phyloP scores from a whole-genome alignment of 2,888 invertebrate species.

The Arctia plantaginis region DNA sequence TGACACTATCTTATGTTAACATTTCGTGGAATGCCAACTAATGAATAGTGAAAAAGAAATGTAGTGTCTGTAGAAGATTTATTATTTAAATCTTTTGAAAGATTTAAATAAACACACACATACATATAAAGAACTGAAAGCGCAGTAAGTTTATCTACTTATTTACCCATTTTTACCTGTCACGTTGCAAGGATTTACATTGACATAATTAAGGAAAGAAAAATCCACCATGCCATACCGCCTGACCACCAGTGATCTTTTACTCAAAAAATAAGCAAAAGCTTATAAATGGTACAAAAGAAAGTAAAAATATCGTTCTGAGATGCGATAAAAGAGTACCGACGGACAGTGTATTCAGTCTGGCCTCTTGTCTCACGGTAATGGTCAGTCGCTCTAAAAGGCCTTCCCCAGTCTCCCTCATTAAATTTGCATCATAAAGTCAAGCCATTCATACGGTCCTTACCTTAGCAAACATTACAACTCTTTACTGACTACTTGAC shows the following conservation, averaged over 20 bases:
- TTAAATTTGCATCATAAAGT: slow-evolving; percentile 80
- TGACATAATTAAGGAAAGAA: background rate
- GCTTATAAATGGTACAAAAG: slow-evolving; percentile 16
- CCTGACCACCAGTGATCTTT: background rate
- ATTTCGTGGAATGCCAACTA: too few relatives aligned
- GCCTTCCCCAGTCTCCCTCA: slow-evolving; percentile 70
- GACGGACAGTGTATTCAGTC: slow-evolving; percentile 71
- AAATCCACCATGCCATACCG: background rate
- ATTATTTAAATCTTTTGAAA: too few relatives aligned
- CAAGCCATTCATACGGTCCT: slow-evolving; percentile 65
- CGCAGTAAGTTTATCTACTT: too few relatives aligned
- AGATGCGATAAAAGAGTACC: slow-evolving; percentile 41
- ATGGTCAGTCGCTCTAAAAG: slow-evolving; percentile 77
- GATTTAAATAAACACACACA: too few relatives aligned
- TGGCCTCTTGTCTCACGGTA: slow-evolving; percentile 70
- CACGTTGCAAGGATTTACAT: too few relatives aligned
- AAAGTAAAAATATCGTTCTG: slow-evolving; percentile 33
- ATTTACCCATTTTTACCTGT: too few relatives aligned
- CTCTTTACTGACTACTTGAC: slow-evolving; percentile 44
- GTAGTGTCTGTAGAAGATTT: too few relatives aligned
- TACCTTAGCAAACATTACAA: slow-evolving; percentile 63
- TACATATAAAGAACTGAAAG: too few relatives aligned
- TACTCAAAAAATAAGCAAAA: background rate
- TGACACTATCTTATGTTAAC: too few relatives aligned
- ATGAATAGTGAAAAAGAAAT: too few relatives aligned